Conservation (phyloP, 1,140 invertebrate genomes). For the Venturia canescens region DNA sequence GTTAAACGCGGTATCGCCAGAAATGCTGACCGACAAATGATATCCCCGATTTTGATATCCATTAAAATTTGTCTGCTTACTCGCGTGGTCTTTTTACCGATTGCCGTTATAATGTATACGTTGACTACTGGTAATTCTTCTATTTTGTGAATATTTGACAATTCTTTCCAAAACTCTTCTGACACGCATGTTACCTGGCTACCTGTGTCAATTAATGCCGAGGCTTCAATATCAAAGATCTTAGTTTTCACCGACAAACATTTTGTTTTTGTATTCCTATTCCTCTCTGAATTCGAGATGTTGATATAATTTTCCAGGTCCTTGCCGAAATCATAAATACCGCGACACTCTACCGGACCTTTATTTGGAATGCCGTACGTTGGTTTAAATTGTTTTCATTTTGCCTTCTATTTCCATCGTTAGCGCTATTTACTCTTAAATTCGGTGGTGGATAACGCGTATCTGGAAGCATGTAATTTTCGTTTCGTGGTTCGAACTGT, state of each 20-base stretch:
- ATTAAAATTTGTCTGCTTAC: background rate
- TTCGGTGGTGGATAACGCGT: background rate
- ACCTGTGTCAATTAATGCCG: slow-evolving; percentile 3
- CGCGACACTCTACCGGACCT: slow-evolving; percentile 19
- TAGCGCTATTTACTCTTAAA: background rate
- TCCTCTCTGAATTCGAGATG: background rate
- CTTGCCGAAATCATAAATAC: slow-evolving; percentile 11
- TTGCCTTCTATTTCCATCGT: background rate
- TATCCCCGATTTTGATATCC: background rate
- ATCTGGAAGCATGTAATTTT: background rate
- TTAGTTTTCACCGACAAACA: background rate
- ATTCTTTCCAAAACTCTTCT: slow-evolving; percentile 17
- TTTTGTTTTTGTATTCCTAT: background rate
- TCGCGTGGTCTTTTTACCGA: background rate
- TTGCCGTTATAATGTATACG: background rate
- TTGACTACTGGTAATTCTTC: slow-evolving; percentile 10
- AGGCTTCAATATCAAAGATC: background rate
- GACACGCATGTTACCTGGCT: slow-evolving; percentile 14
- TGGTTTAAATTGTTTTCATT: background rate
- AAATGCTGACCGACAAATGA: background rate
- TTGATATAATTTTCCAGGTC: background rate
- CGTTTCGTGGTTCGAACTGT: background rate
- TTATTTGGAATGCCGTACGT: background rate
- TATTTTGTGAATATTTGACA: background rate
- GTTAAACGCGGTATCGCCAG: background rate